A percentile compares a stretch with the other conserved stretches of the same genome.
These are phyloP conservation scores for Phocoena phocoena DNA, from an alignment of 2,113 vertebrate species.

Conservation along the genomic window DNA sequence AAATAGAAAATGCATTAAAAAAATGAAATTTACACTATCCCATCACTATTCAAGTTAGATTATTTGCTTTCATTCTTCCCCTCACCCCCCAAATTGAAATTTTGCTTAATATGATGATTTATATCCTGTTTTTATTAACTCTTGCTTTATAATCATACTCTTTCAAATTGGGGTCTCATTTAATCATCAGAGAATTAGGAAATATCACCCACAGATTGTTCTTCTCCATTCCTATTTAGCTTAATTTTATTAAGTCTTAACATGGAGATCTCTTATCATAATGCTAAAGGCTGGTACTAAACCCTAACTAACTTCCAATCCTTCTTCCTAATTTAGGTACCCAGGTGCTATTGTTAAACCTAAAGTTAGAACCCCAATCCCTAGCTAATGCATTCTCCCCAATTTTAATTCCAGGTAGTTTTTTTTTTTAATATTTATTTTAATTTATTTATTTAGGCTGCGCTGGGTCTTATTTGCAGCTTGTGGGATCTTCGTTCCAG, in stretches of 20 bases:
- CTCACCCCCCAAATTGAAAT: neutral
- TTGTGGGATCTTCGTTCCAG: too few species aligned
- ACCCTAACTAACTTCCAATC: neutral
- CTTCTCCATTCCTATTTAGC: neutral
- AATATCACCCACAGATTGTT: neutral
- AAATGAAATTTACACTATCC: neutral
- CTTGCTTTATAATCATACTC: neutral
- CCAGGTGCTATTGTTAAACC: neutral
- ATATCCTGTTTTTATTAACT: neutral
- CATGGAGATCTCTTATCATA: neutral
- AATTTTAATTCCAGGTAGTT: neutral
- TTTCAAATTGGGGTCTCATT: constrained; percentile 10
- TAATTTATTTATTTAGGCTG: too few species aligned
- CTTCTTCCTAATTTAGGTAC: neutral
- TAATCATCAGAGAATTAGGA: constrained; percentile 27
- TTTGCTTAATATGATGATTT: neutral
- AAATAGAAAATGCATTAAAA: neutral
- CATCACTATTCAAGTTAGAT: neutral
- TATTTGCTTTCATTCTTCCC: constrained; percentile 21
- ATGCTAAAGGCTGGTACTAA: neutral
- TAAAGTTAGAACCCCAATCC: neutral
- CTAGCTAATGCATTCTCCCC: neutral
- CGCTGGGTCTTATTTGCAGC: too few species aligned
- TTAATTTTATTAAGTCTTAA: constrained; percentile 15
- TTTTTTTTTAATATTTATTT: too few species aligned